Evolutionary conservation across 2,888 invertebrate genomes (phyloP).

Genomic region (Ophion ellenae): DNA sequence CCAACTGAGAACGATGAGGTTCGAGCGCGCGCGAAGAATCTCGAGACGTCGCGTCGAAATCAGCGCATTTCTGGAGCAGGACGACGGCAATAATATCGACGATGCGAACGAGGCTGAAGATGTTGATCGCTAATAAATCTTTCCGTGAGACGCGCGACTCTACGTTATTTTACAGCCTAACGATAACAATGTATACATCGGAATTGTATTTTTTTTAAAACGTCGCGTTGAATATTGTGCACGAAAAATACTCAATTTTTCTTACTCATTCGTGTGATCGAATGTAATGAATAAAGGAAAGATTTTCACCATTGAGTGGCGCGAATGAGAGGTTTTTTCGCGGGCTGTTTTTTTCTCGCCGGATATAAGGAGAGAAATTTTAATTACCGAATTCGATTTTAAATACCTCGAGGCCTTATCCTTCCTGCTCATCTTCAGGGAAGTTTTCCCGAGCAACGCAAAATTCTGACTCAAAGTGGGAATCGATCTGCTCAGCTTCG

Average conservation of each 20-base stretch:
- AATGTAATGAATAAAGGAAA: neutral
- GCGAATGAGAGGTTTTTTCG: constrained; percentile 47
- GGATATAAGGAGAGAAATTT: constrained; percentile 88
- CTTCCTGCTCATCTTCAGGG: constrained; percentile 88
- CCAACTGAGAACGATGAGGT: too few species aligned
- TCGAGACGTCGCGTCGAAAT: too few species aligned
- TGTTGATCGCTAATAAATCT: neutral
- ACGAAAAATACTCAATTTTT: too few species aligned
- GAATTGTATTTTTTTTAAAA: neutral
- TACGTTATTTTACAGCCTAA: too few species aligned
- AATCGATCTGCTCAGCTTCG: constrained; percentile 91
- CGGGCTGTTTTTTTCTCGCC: constrained; percentile 83
- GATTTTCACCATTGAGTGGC: neutral
- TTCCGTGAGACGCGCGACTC: neutral
- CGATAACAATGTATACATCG: neutral
- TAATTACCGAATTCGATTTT: too few species aligned
- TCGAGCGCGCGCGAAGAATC: too few species aligned
- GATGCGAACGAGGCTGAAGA: neutral
- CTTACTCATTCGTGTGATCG: too few species aligned
- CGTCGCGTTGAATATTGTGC: too few species aligned
- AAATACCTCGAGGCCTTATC: constrained; percentile 89
- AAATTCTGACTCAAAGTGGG: constrained; percentile 93
- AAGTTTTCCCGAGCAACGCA: constrained; percentile 91
- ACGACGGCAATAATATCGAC: neutral
- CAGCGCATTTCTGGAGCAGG: neutral